Evolutionary conservation across 2,888 invertebrate genomes (phyloP), one percentile per base, ranked within the genome.

Genomic region (Alitta virens): DNA sequence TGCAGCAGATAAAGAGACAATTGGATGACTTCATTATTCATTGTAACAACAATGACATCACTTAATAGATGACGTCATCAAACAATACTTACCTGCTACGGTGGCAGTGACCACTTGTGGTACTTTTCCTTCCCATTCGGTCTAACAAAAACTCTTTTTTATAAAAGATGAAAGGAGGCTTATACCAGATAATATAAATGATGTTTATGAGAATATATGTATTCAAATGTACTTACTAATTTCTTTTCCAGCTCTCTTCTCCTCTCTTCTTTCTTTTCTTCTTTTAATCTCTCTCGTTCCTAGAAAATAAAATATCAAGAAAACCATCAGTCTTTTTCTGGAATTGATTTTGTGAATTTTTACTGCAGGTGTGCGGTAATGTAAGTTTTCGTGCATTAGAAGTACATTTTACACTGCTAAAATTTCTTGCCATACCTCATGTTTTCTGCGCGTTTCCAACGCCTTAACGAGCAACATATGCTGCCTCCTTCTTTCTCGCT

Each of bases 381-480:
- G n/a, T n/a, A n/a, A n/a, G n/a, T n/a, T n/a, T n/a, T n/a, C n/a
- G n/a, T n/a, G n/a, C n/a, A n/a, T n/a, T n/a, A n/a, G n/a, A n/a
- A n/a, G n/a, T n/a, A n/a, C n/a, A n/a, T n/a, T n/a, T n/a, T n/a
- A n/a, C n/a, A n/a, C n/a, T n/a, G n/a, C n/a, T n/a, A n/a, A n/a
- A n/a, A n/a, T n/a, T n/a, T n/a, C n/a, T n/a, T n/a, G n/a, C n/a
- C n/a, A n/a, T 5, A 33, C 33, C 78, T 95, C 94, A 83, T 91
- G 89, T 75, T 92, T 88, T 69, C 93, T 88, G 23, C 94, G 86
- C 65, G 89, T 87, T 80, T 96, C 95, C 65, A 96, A 80, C 55
- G 93, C 91, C 27, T 93, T 89, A 52, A 95, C 91, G 64, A 95
- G 85, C 1, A 92, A 87, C 84, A 93, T 91, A 81, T 96, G 96